Percentiles rank a stretch among this genome's conserved stretches.
Conservation (phyloP, 2,113 vertebrate genomes). For the Grammomys dolichurus region DNA sequence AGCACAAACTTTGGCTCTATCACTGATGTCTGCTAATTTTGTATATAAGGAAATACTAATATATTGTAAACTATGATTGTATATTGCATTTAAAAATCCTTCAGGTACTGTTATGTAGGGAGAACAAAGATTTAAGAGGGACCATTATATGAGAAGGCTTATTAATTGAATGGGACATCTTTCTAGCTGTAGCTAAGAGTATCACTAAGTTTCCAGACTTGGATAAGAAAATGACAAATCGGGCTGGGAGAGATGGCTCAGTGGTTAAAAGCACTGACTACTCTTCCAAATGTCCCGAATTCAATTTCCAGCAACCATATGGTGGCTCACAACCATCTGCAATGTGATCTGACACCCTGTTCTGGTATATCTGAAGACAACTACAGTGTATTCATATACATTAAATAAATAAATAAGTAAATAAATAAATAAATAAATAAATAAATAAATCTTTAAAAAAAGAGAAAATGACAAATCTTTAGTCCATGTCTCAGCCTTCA, state of each 20-base stretch:
- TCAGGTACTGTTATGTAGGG: background rate
- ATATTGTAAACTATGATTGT: slow-evolving; percentile 8
- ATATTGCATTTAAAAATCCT: background rate
- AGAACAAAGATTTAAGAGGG: slow-evolving; percentile 13
- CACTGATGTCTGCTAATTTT: background rate
- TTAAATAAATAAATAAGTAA: too few species aligned
- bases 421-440: too few species aligned
- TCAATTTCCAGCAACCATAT: too few species aligned
- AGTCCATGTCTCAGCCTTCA: background rate
- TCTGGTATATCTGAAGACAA: too few species aligned
- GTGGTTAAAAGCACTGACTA: too few species aligned
- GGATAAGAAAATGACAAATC: background rate
- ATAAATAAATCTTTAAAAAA: too few species aligned
- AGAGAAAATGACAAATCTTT: background rate
- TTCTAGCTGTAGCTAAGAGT: background rate
- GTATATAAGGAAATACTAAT: background rate
- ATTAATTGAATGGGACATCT: background rate
- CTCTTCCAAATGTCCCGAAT: too few species aligned
- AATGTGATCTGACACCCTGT: too few species aligned
- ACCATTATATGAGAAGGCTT: background rate
- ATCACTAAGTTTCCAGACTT: background rate
- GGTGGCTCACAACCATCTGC: too few species aligned
- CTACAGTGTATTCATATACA: too few species aligned
- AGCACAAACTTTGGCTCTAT: background rate
- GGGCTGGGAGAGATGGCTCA: too few species aligned